Base-by-base conservation (phyloP, 2,888 invertebrate species). In the Balanococcus diminutus region DNA sequence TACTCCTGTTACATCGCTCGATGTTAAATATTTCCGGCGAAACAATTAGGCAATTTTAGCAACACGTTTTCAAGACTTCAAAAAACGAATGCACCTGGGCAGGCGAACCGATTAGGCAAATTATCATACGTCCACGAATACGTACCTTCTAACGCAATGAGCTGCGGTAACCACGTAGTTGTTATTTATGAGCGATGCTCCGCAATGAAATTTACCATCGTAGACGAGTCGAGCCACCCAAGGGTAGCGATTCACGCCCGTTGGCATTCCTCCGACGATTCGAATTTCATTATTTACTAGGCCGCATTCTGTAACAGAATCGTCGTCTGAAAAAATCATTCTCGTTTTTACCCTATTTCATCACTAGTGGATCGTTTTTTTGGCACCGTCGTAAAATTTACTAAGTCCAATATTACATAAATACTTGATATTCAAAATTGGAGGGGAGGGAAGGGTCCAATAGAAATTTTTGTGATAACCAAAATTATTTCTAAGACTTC, bases 161-260 rank as follows among this genome's bases (percentile, higher is more conserved):
- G 96, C 96, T 0, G 96, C 96, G 0, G 96, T 96, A 86, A 96
- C 91, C 86, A 96, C 95, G 89, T 95, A 96, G 90, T 96, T 95
- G 89, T 94, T 94, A 86, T 95, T 95, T 75, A 96, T 91, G 36
- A 96, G 91, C 2, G 96, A 95, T 28, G 94, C 96, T 0, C 96
- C 96, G 89, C 96, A 96, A 89, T 96, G 96, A 91, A 96, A 96
- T 90, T 95, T 95, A 0, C 96, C 96, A 89, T 96, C 95, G 90
- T 96, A 96, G 16, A 96, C 94, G 86, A 96, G 92, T 75, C 96
- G 92, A 2, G 95, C 96, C 90, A 96, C 93, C 96, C 96, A 96
- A 9, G 96, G 96, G 90, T 95, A 96, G 88, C 94, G 93, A 91
- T 96, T 95, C 42, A 95, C 92, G 84, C 94, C 94, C 0, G 96